Base-by-base conservation (phyloP, 2,888 invertebrate species). In the Drosophila kokeensis region DNA sequence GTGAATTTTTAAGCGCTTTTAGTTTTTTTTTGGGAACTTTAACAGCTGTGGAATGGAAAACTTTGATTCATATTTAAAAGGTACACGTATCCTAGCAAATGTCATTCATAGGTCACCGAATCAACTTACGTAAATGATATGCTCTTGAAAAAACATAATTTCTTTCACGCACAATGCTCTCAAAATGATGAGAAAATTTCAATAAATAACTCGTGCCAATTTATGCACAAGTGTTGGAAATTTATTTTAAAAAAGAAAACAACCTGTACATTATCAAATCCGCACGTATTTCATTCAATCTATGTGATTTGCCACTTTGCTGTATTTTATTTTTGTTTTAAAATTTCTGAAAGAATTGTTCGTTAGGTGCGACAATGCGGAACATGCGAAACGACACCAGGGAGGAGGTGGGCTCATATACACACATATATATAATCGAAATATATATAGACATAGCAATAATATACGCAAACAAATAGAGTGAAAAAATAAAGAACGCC, bases 331-430 rank as follows among this genome's bases (percentile, higher is more conserved):
- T 40, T 49, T 40, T 60, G 38, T 40, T 60, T 40, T 66, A n/a
- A 40, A 58, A 69, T 62, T 61, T 49, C 49, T 61, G 40, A 71
- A 52, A 24, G 29, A 64, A 67, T 60, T 54, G 50, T 73, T 67
- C 58, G 63, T 68, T 67, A 63, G 73, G 64, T 71, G 72, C 74
- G 89, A 86, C 89, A 89, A 76, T 89, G 89, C 87, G 87, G 89
- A 85, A 89, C 79, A 74, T 42, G 45, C 61, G 69, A 62, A 67
- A 45, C 50, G 42, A 49, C 52, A 49, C 58, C 52, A 49, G 59
- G 63, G 58, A 60, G 52, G 32, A 11, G 11, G 59, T 18, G 29
- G 45, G 21, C 32, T 7, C 15, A 48, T 55, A 65, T 38, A 64
- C 36, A 60, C 29, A 54, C 10, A 27, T 42, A 27, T 15, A 18